Evolutionary conservation across 64 coral and sea anemone genomes (phyloP).

Genomic region (Pocillopora verrucosa): DNA sequence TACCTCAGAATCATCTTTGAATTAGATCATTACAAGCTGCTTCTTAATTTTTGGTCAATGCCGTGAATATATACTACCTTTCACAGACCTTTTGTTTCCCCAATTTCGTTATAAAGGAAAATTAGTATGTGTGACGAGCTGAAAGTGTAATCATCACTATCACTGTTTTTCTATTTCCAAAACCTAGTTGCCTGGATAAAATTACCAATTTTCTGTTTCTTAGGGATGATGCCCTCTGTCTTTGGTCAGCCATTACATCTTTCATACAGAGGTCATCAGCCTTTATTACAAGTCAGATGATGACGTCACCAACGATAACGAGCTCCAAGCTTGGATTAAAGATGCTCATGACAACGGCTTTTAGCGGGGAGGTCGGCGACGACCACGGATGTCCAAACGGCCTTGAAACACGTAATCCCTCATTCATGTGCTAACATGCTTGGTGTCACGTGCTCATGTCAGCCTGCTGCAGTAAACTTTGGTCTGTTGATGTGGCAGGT

Average conservation of each 20-base stretch:
- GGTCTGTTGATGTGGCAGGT: slow-evolving; percentile 62
- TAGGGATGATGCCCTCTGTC: slow-evolving; percentile 26
- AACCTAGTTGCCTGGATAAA: too few relatives aligned
- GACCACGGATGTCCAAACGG: slow-evolving; percentile 64
- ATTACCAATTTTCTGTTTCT: background rate
- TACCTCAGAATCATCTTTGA: too few relatives aligned
- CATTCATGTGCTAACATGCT: slow-evolving; percentile 57
- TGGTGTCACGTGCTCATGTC: slow-evolving; percentile 84
- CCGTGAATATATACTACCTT: too few relatives aligned
- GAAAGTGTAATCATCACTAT: too few relatives aligned
- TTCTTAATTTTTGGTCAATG: too few relatives aligned
- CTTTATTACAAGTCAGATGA: slow-evolving; percentile 25
- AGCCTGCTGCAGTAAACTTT: slow-evolving; percentile 89
- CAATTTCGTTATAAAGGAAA: too few relatives aligned
- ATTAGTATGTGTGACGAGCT: too few relatives aligned
- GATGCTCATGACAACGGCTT: slow-evolving; percentile 80
- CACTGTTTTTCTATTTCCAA: too few relatives aligned
- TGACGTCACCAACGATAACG: slow-evolving; percentile 11
- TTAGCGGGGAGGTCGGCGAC: slow-evolving; percentile 29
- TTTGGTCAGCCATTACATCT: background rate
- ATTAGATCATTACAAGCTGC: too few relatives aligned
- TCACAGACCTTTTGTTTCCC: too few relatives aligned
- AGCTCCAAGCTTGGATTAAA: slow-evolving; percentile 59
- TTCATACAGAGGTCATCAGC: background rate
- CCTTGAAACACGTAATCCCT: slow-evolving; percentile 59